A percentile compares a stretch with the other conserved stretches of the same genome.
These are phyloP conservation scores for Isotomurus palustris DNA, from an alignment of 2,888 invertebrate species.

Conservation along the genomic window DNA sequence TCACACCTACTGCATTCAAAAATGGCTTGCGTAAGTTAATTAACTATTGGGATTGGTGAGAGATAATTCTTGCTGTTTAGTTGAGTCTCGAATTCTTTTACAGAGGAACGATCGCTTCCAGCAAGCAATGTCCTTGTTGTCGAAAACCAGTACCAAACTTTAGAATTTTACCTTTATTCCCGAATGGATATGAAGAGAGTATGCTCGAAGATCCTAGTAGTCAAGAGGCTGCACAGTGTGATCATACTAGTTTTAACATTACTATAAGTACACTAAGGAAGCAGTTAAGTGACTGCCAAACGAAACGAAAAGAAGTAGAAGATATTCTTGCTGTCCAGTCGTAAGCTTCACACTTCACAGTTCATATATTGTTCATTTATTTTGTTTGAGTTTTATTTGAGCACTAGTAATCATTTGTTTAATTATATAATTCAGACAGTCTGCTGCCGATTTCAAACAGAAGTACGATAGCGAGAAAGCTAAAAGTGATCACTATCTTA, in stretches of 20 bases:
- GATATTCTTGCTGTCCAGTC: too few species aligned
- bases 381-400: neutral
- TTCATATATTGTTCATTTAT: neutral
- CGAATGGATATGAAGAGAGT: constrained; percentile 23
- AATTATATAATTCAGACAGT: constrained; percentile 11
- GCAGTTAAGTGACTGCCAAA: neutral
- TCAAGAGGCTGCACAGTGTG: neutral
- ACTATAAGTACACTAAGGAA: neutral
- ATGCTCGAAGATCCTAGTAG: constrained; percentile 22
- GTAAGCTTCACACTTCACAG: neutral
- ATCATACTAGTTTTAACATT: neutral
- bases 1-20: constrained; percentile 37
- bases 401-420: neutral
- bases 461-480: constrained; percentile 14
- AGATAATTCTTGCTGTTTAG: neutral
- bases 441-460: constrained; percentile 2
- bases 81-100: neutral
- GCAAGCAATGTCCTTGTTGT: constrained; percentile 34
- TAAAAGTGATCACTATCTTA: constrained; percentile 19
- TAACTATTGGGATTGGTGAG: neutral
- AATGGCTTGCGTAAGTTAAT: constrained; percentile 21
- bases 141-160: constrained; percentile 27
- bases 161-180: constrained; percentile 23
- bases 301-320: too few species aligned
- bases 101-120: constrained; percentile 23